Evolutionary conservation across 64 coral and sea anemone species (phyloP).

Genomic region (Exaiptasia diaphana): DNA sequence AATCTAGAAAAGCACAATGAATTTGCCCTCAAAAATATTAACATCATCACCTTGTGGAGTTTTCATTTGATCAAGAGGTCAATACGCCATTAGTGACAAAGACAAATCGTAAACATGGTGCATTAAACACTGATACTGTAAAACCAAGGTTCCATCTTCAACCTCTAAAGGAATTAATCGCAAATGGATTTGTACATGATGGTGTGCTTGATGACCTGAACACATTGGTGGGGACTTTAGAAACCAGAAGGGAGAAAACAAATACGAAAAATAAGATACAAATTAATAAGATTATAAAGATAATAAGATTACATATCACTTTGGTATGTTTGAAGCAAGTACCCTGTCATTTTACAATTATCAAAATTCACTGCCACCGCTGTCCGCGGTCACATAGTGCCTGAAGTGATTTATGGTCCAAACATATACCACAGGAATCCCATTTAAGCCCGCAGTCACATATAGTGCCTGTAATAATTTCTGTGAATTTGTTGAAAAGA

Average conservation of each 20-base stretch:
- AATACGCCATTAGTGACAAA: background rate
- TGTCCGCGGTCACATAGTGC: too few species aligned
- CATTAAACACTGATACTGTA: background rate
- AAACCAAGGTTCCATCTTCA: constrained; percentile 29
- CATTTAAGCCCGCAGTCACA: too few species aligned
- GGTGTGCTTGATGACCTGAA: background rate
- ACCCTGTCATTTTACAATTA: too few species aligned
- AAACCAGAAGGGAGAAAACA: constrained; percentile 14
- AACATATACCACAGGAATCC: too few species aligned
- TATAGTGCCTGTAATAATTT: too few species aligned
- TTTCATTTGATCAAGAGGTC: background rate
- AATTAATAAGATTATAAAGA: too few species aligned
- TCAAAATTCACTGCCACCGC: too few species aligned
- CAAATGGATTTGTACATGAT: constrained; percentile 36
- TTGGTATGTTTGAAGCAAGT: too few species aligned
- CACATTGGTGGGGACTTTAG: constrained; percentile 13
- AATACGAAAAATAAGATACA: background rate
- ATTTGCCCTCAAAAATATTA: background rate
- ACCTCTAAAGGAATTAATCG: constrained; percentile 27
- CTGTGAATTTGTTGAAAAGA: too few species aligned
- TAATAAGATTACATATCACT: too few species aligned
- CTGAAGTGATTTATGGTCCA: too few species aligned
- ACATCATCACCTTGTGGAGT: constrained; percentile 16
- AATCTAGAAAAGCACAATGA: background rate
- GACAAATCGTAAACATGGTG: background rate